Evolutionary conservation across 2,797 vertebrate species (phyloP).

Genomic region (Eulemur mongoz): DNA sequence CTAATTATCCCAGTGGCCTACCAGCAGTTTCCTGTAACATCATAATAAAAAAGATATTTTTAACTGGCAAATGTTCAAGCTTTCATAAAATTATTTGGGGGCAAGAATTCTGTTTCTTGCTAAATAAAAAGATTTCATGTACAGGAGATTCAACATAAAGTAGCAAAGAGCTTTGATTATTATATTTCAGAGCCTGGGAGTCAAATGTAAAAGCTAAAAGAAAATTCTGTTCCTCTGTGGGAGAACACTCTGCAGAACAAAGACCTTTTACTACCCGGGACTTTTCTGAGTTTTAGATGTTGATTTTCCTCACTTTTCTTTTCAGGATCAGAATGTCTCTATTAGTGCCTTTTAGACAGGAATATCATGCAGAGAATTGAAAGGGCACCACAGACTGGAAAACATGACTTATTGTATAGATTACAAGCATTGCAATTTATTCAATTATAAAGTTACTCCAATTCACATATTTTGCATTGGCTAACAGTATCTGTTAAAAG

Average conservation of each 20-base stretch:
- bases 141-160: constrained; percentile 84
- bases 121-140: constrained; percentile 86
- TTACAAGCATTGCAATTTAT: constrained; percentile 78
- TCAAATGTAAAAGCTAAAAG: constrained; percentile 85
- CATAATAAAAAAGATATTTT: constrained; percentile 83
- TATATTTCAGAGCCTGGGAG: constrained; percentile 85
- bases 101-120: constrained; percentile 83
- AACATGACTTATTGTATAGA: constrained; percentile 80
- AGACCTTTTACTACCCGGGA: constrained; percentile 86
- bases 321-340: constrained; percentile 83
- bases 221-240: constrained; percentile 86
- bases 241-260: constrained; percentile 86
- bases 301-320: constrained; percentile 86
- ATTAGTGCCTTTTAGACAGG: constrained; percentile 83
- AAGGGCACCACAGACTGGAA: constrained; percentile 79
- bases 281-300: constrained; percentile 85
- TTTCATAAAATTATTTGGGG: constrained; percentile 86
- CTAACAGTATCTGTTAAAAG: constrained; percentile 74
- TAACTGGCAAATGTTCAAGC: constrained; percentile 85
- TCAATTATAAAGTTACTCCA: constrained; percentile 84
- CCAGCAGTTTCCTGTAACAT: constrained; percentile 76
- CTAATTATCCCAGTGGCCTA: constrained; percentile 85
- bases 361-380: constrained; percentile 82
- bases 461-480: constrained; percentile 64
- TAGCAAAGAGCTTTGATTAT: constrained; percentile 87